Evolutionary conservation across 2,888 invertebrate species (phyloP), one percentile per base, ranked within the genome.

Genomic region (Drosophila limbata): DNA sequence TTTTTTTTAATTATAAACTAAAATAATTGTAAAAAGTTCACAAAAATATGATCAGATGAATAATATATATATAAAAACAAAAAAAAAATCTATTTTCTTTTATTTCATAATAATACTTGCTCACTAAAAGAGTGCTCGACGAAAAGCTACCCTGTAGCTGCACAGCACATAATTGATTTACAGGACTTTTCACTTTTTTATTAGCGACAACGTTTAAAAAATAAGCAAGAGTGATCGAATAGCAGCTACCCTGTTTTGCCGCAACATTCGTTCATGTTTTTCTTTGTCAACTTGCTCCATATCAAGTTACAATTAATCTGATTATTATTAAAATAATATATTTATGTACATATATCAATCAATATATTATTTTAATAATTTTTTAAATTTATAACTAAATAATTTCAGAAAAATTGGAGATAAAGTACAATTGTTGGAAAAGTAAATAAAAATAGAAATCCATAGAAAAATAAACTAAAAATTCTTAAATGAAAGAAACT

Each of bases 21-120:
- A 86, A 86, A 82, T 86, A 88, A 85, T 83, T 86, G 88, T 86
- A 86, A 84, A 86, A 88, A 85, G 88, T 85, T 88, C 74, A 88
- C 80, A 88, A 85, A 85, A 84, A 82, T 86, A 86, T 83, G 84
- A 87, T 88, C 84, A 87, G 82, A 88, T 86, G 83, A 86, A 86
- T 86, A 86, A 81, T 87, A 86, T 86, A 86, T 86, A 84, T 81
- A 88, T 57, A 87, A 62, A 71, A 69, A 78, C 69, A 67, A 64
- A 72, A 39, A 33, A 61, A 33, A 13, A 4, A 9, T 1, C n/a
- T 10, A 25, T 47, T 57, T 35, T 47, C 57, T 66, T 62, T 74
- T 63, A 71, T 67, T 64, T 45, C 9, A 17, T 6, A 8, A 35
- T n/a, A 21, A 17, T 6, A 17, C 8, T 33, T 13, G 13, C 6